A percentile compares a stretch with the other conserved stretches of the same genome.
These are phyloP conservation scores for Myanophis thanlyinensis DNA, from an alignment of 2,113 vertebrate species.

Conservation along the genomic window DNA sequence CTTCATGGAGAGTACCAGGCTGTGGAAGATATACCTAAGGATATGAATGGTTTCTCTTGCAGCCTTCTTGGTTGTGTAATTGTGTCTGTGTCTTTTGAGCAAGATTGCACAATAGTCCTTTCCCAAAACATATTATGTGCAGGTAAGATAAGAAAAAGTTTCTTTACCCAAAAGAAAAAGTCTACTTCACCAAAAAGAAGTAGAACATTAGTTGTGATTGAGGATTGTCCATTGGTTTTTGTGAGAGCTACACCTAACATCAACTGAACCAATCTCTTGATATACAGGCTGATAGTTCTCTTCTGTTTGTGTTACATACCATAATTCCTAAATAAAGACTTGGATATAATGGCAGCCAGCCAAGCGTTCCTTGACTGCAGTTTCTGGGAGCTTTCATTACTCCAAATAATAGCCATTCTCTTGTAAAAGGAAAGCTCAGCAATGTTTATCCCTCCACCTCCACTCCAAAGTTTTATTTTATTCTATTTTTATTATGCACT, in stretches of 20 bases:
- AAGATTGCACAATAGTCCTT: not conserved
- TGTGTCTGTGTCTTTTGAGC: not conserved
- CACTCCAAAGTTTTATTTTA: conserved; percentile 40
- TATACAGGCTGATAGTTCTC: not conserved
- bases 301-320: not conserved
- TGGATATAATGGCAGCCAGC: not conserved
- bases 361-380: not conserved
- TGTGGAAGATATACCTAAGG: not conserved
- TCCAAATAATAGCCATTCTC: not conserved
- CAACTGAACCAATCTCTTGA: not conserved
- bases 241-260: not conserved
- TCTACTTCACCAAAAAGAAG: not conserved
- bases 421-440: conserved; percentile 45
- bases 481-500: conserved; percentile 69
- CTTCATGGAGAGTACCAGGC: not conserved
- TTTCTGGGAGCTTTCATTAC: not conserved
- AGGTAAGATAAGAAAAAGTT: not conserved
- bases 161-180: not conserved
- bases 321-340: not conserved
- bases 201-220: not conserved
- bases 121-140: not conserved
- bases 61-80: not conserved
- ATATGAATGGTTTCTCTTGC: not conserved
- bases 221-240: not conserved
- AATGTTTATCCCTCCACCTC: conserved; percentile 35